A percentile compares a stretch with the other conserved stretches of the same genome.
phyloP scores from a whole-genome alignment of 2,888 invertebrate genomes.

The Lycaena phlaeas region DNA sequence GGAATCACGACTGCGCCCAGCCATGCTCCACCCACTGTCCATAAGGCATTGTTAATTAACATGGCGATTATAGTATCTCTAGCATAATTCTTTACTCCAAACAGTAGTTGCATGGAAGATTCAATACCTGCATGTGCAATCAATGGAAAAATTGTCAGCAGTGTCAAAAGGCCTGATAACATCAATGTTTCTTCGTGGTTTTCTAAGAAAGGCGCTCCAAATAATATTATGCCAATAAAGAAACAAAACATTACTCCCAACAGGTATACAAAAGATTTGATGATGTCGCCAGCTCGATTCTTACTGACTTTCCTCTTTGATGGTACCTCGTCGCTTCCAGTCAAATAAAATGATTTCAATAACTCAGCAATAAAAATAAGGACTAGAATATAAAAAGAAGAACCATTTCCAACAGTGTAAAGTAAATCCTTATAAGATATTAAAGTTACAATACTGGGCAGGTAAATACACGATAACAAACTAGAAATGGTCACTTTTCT shows the following conservation, averaged over 20 bases:
- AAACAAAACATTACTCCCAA: constrained; percentile 62
- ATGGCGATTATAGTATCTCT: constrained; percentile 69
- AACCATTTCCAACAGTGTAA: constrained; percentile 74
- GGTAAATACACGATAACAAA: constrained; percentile 75
- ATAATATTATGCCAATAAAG: constrained; percentile 75
- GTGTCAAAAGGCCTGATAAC: constrained; percentile 74
- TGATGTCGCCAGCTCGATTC: constrained; percentile 55
- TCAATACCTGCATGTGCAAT: constrained; percentile 76
- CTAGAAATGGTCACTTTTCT: constrained; percentile 62
- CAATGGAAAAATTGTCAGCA: constrained; percentile 76
- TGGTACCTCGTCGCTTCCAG: constrained; percentile 39
- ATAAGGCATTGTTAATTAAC: constrained; percentile 69
- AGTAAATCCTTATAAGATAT: constrained; percentile 72
- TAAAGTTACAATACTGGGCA: constrained; percentile 70
- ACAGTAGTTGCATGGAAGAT: constrained; percentile 64
- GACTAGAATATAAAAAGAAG: constrained; percentile 53
- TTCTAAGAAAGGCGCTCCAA: constrained; percentile 78
- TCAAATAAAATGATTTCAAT: constrained; percentile 64
- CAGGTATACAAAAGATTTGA: constrained; percentile 62
- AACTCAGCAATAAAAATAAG: constrained; percentile 67
- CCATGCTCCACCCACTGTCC: constrained; percentile 85
- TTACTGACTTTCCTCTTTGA: constrained; percentile 51
- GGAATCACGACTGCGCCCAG: constrained; percentile 89
- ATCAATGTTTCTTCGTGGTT: constrained; percentile 79
- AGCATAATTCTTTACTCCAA: constrained; percentile 60